phyloP scores from a whole-genome alignment of 2,797 vertebrate genomes.

The Heliangelus exortis region DNA sequence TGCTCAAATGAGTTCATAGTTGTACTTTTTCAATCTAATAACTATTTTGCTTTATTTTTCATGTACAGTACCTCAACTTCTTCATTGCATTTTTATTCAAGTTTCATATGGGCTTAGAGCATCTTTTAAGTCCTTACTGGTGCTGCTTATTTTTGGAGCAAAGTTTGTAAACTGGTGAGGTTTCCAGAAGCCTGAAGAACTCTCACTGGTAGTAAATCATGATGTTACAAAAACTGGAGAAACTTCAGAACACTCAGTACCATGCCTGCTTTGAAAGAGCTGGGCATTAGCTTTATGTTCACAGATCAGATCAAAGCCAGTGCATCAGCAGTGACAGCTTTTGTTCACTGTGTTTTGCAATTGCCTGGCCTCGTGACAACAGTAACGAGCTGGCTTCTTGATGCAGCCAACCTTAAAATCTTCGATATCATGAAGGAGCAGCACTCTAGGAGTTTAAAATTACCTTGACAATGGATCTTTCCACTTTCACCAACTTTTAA shows the following conservation, averaged over 20 bases:
- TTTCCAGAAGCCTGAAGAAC: slow-evolving; percentile 41
- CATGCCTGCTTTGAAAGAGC: not conserved
- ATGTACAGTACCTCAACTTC: not conserved
- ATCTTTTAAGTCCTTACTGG: not conserved
- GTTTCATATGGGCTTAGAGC: not conserved
- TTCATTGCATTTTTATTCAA: not conserved
- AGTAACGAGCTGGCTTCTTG: slow-evolving; percentile 38
- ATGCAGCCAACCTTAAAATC: slow-evolving; percentile 37
- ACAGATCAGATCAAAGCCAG: not conserved
- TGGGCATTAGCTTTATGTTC: not conserved
- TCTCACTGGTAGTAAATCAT: slow-evolving; percentile 23
- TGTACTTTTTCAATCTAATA: not conserved
- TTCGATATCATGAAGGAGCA: slow-evolving; percentile 21
- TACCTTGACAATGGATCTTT: slow-evolving; percentile 1
- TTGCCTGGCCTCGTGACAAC: not conserved
- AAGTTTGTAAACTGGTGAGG: slow-evolving; percentile 7
- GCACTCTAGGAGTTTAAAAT: not conserved
- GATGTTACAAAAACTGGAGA: slow-evolving; percentile 36
- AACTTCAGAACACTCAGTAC: slow-evolving; percentile 42
- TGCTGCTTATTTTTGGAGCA: slow-evolving; percentile 22
- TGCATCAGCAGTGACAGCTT: not conserved
- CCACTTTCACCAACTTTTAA: slow-evolving; percentile 19
- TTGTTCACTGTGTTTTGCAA: not conserved
- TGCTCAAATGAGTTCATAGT: not conserved
- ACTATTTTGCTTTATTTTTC: not conserved